These are phyloP conservation scores for Scortum barcoo DNA, from an alignment of 2,113 vertebrate species.

Conservation along the genomic window DNA sequence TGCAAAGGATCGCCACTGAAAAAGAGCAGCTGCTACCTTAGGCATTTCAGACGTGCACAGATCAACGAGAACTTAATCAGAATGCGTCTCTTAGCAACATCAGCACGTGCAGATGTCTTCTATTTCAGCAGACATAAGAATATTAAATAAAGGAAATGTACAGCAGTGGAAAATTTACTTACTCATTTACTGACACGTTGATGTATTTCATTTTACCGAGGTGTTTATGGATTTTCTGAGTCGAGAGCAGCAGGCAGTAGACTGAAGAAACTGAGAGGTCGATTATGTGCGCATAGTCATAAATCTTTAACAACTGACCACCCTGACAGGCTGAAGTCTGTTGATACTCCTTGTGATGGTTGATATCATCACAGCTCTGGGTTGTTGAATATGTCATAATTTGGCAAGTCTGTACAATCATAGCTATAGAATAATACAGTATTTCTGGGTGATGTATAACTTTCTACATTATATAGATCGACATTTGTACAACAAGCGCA, in stretches of 20 bases:
- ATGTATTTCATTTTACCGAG: conserved; percentile 32
- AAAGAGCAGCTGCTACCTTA: conserved; percentile 27
- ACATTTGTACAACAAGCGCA: background rate
- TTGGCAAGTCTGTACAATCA: background rate
- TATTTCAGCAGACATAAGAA: conserved; percentile 16
- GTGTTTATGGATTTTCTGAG: conserved; percentile 39
- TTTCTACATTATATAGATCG: background rate
- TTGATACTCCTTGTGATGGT: conserved; percentile 18
- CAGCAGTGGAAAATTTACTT: conserved; percentile 17
- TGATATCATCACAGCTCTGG: background rate
- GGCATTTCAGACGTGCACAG: conserved; percentile 48
- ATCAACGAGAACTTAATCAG: conserved; percentile 48
- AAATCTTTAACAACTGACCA: conserved; percentile 23
- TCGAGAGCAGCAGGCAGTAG: background rate
- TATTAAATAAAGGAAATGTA: conserved; percentile 51
- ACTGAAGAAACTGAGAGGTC: conserved; percentile 7
- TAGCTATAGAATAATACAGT: background rate
- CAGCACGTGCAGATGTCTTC: conserved; percentile 11
- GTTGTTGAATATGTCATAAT: conserved; percentile 5
- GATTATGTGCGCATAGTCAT: conserved; percentile 13
- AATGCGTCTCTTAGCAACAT: conserved; percentile 31
- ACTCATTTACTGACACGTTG: conserved; percentile 39
- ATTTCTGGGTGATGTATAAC: background rate
- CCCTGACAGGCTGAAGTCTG: background rate
- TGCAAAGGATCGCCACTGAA: conserved; percentile 28